Evolutionary conservation across 2,888 invertebrate species (phyloP), one percentile per base, ranked within the genome.

Genomic region (Apoderus coryli): DNA sequence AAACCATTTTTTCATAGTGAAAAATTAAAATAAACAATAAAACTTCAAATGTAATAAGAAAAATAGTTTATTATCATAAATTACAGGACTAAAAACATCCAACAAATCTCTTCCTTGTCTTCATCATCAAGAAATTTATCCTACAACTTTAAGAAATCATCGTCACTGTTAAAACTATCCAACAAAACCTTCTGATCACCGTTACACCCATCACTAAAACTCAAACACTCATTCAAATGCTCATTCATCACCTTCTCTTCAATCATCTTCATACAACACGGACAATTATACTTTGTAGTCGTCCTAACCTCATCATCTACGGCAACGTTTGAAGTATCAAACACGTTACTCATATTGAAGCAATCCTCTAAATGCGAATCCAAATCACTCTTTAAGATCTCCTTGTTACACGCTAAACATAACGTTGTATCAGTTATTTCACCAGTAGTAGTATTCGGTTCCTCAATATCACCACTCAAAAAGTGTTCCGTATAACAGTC

Each of bases 191-290:
- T n/a, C n/a, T n/a, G n/a, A n/a, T n/a, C n/a, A n/a, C n/a, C n/a
- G n/a, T n/a, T n/a, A n/a, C n/a, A n/a, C n/a, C n/a, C n/a, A 6
- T 40, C 33, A 30, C 32, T 36, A 24, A 13, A 37, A 27, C 40
- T 40, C 23, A 54, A 43, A 43, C 67, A 67, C 3, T 36, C 26
- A 52, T 72, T 68, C 30, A 76, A 62, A 57, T 76, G 76, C 2
- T 46, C 40, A 45, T 68, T 69, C 70, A 75, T 75, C 14, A 60
- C 53, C 14, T 38, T 43, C 42, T 62, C 57, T 40, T 61, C 56
- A 22, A 72, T 44, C 52, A 69, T 56, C 37, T 57, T 39, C 44
- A 68, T 59, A 44, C 76, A 76, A 45, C 69, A 64, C 0, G 75
- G 76, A 43, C 75, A 76, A 42, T 67, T 67, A 24, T 61, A 48